Conservation (phyloP, 2,888 invertebrate species). For the Antheraea yamamai region DNA sequence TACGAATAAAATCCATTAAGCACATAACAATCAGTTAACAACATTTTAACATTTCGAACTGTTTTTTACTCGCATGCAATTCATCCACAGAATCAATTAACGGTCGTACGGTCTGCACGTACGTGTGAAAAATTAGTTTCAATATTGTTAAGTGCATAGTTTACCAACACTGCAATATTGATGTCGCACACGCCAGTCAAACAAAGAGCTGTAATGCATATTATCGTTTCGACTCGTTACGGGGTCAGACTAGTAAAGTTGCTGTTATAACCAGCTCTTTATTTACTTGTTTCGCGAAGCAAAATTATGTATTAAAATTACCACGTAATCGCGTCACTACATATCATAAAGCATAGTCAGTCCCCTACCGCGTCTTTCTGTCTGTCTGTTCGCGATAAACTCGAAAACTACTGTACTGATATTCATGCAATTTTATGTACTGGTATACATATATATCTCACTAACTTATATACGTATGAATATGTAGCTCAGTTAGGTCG, state of each 20-base stretch:
- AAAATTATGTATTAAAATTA: too few species aligned
- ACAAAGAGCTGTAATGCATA: neutral
- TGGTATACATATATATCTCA: too few species aligned
- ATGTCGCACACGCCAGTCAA: neutral
- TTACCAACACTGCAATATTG: neutral
- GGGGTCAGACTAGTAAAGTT: neutral
- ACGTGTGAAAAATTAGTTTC: neutral
- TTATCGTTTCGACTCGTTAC: neutral
- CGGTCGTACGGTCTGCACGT: neutral
- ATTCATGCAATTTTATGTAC: too few species aligned
- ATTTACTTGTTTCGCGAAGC: too few species aligned
- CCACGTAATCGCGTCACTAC: too few species aligned
- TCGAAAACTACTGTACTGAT: too few species aligned
- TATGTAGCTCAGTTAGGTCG: too few species aligned
- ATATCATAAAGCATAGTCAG: too few species aligned
- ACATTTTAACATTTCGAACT: neutral
- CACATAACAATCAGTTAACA: neutral
- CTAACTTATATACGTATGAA: too few species aligned
- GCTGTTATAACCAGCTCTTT: neutral
- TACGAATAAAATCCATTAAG: neutral
- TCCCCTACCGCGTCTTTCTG: too few species aligned
- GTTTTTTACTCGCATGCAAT: neutral
- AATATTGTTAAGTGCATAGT: constrained; percentile 5
- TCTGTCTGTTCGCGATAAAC: too few species aligned
- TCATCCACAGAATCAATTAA: constrained; percentile 1